Percentiles rank a stretch among this genome's conserved stretches.
Conservation (phyloP, 23 tunicate species). For the Styela plicata region DNA sequence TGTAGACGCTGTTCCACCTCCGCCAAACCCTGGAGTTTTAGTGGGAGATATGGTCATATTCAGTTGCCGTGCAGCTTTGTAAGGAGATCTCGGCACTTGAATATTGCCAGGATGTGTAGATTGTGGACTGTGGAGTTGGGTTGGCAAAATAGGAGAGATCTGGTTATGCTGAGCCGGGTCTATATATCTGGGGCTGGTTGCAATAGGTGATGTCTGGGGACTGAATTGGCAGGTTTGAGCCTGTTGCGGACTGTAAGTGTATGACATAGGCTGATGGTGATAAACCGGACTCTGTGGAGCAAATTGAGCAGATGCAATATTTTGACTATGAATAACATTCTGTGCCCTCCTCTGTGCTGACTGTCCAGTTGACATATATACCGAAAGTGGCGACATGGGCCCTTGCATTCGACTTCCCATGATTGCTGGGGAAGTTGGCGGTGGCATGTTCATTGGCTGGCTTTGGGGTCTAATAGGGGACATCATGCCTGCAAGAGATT, state of each 20-base stretch:
- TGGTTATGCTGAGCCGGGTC: conserved; percentile 20
- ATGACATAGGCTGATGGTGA: not conserved
- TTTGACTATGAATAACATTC: not conserved
- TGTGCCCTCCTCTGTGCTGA: conserved; percentile 1
- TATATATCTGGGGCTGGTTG: conserved; percentile 3
- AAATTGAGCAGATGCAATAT: not conserved
- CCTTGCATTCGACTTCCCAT: conserved; percentile 17
- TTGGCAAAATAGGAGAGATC: not conserved
- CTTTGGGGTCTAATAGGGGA: conserved; percentile 7
- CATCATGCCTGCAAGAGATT: conserved; percentile 19
- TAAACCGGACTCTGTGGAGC: conserved; percentile 4
- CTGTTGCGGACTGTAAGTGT: not conserved
- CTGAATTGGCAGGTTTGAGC: not conserved
- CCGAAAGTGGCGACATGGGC: conserved; percentile 10
- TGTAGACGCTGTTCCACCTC: not conserved
- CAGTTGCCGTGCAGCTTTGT: conserved; percentile 9
- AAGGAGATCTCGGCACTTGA: not conserved
- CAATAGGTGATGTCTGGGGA: not conserved
- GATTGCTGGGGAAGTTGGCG: not conserved
- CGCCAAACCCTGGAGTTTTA: not conserved
- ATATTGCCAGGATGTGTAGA: not conserved
- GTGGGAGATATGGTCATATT: not conserved
- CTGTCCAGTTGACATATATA: conserved; percentile 11
- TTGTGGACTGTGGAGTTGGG: conserved; percentile 1
- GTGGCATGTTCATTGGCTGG: conserved; percentile 6